Conservation (phyloP, 2,113 vertebrate genomes). For the Genyomyrus donnyi region DNA sequence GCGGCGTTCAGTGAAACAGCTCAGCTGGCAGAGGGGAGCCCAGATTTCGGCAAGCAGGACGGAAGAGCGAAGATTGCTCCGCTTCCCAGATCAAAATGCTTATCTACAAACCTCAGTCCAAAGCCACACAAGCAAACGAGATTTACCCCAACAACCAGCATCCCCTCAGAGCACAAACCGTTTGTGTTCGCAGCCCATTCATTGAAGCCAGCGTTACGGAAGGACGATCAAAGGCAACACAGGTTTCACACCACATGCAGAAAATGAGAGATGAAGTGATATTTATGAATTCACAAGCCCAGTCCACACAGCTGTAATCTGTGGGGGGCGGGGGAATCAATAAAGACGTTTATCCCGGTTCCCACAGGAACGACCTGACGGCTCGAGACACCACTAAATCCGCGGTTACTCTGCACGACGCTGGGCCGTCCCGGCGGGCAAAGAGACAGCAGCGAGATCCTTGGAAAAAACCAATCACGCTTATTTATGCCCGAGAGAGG, state of each 20-base stretch:
- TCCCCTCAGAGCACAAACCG: neutral
- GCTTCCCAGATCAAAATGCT: neutral
- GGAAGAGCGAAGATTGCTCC: neutral
- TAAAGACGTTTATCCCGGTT: neutral
- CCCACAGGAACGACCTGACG: neutral
- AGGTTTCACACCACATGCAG: neutral
- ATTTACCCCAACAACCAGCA: neutral
- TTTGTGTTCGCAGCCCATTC: neutral
- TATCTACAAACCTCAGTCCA: neutral
- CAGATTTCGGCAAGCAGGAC: neutral
- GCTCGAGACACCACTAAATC: neutral
- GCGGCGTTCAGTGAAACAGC: neutral
- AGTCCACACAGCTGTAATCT: neutral
- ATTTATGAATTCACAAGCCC: neutral
- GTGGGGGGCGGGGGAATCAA: neutral
- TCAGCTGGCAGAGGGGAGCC: neutral
- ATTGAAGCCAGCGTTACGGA: neutral
- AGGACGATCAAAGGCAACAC: neutral
- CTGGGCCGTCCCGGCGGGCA: neutral
- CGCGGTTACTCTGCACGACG: neutral
- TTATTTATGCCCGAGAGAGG: conserved; percentile 4
- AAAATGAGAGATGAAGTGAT: neutral
- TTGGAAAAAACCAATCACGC: neutral
- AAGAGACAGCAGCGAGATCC: neutral
- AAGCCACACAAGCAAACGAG: neutral